Conservation (phyloP, 1,140 invertebrate genomes). For the Polyergus mexicanus region DNA sequence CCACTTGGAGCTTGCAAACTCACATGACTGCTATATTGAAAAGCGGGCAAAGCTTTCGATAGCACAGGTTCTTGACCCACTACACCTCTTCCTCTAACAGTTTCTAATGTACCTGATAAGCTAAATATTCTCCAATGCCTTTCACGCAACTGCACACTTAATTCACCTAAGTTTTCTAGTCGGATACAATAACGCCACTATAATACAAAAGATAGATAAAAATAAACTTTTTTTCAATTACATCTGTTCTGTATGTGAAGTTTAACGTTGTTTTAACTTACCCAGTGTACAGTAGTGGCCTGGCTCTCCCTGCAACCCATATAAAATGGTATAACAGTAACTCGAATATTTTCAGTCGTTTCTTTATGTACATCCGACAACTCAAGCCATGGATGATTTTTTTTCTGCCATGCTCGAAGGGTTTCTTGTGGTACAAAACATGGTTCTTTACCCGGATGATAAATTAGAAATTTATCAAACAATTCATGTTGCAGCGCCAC, state of each 20-base stretch:
- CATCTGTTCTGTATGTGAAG: slow-evolving; percentile 12
- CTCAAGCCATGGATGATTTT: slow-evolving; percentile 98
- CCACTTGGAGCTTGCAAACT: slow-evolving; percentile 98
- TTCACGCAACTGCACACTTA: slow-evolving; percentile 96
- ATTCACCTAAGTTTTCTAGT: slow-evolving; percentile 96
- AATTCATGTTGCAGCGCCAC: slow-evolving; percentile 96
- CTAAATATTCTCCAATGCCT: slow-evolving; percentile 99
- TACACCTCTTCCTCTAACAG: slow-evolving; percentile 96
- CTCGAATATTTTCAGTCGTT: slow-evolving; percentile 97
- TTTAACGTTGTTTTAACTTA: slow-evolving; percentile 81
- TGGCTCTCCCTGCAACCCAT: slow-evolving; percentile 97
- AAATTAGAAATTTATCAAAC: slow-evolving; percentile 97
- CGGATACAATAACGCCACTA: slow-evolving; percentile 98
- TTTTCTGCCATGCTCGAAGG: slow-evolving; percentile 97
- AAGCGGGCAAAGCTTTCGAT: slow-evolving; percentile 95
- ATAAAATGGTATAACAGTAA: slow-evolving; percentile 99
- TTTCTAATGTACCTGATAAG: slow-evolving; percentile 97
- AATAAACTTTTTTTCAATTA: slow-evolving; percentile 30
- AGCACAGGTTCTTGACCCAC: slow-evolving; percentile 98
- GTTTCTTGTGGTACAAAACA: slow-evolving; percentile 96
- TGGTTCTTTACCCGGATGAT: slow-evolving; percentile 94
- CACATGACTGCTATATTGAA: slow-evolving; percentile 99
- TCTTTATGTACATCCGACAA: slow-evolving; percentile 99
- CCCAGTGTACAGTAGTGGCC: slow-evolving; percentile 96
- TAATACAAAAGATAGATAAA: slow-evolving; percentile 69